Percentiles rank a stretch among this genome's conserved stretches.
phyloP scores from a whole-genome alignment of 2,888 invertebrate species.

The Phragmatobia fuliginosa region DNA sequence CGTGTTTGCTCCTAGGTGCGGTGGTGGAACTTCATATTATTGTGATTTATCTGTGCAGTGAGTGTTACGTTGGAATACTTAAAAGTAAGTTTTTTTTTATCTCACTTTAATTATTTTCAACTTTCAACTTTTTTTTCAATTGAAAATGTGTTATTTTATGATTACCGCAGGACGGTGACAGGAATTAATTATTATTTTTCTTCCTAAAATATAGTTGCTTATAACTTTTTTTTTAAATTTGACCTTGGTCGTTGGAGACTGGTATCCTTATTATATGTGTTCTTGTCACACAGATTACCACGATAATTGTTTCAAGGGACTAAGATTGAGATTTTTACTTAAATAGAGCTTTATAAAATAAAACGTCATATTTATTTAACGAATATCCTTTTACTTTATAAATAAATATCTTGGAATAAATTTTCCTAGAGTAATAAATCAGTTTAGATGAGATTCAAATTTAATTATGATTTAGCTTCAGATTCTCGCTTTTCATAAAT shows the following conservation, averaged over 20 bases:
- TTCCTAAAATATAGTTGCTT: too few species aligned
- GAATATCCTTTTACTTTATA: not conserved
- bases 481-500: not conserved
- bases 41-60: constrained; percentile 49
- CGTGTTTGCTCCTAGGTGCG: constrained; percentile 33
- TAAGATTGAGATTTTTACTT: not conserved
- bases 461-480: not conserved
- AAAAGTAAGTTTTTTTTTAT: constrained; percentile 32
- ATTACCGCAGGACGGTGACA: not conserved
- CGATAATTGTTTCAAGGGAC: too few species aligned
- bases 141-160: too few species aligned
- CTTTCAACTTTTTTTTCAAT: not conserved
- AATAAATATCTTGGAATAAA: not conserved
- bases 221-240: too few species aligned
- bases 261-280: too few species aligned
- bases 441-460: not conserved
- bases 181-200: too few species aligned
- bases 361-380: not conserved
- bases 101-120: not conserved
- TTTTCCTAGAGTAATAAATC: not conserved
- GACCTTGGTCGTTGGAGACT: too few species aligned
- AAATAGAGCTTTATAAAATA: not conserved
- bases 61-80: constrained; percentile 32
- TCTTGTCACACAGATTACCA: too few species aligned
- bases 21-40: constrained; percentile 28